Percentiles rank a stretch among this genome's conserved stretches.
Evolutionary conservation across 2,113 vertebrate species (phyloP).

Genomic region (Poeciliopsis turrubarensis): DNA sequence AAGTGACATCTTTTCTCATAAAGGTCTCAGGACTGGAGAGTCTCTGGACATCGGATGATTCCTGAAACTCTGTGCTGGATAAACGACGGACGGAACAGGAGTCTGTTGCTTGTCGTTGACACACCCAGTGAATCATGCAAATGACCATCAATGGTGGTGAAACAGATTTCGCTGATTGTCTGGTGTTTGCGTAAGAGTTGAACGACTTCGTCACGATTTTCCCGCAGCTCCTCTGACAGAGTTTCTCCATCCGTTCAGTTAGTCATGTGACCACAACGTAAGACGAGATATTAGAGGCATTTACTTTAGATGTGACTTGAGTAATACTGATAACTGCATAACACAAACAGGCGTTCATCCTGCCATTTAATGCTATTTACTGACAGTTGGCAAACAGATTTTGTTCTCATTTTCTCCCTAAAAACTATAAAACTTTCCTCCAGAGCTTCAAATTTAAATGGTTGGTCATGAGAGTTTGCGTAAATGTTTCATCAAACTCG

Average conservation of each 20-base stretch:
- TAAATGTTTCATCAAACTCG: background rate
- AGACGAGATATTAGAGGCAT: background rate
- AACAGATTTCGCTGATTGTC: background rate
- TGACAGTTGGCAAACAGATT: background rate
- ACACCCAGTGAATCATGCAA: background rate
- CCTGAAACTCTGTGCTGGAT: background rate
- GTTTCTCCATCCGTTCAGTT: background rate
- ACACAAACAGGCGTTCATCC: background rate
- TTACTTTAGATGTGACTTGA: background rate
- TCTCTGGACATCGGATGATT: too few species aligned
- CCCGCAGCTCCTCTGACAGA: background rate
- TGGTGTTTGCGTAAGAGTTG: background rate
- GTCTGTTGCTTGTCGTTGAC: background rate
- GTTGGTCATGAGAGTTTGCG: background rate
- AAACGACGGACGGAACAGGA: background rate
- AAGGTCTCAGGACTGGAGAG: too few species aligned
- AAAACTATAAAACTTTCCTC: too few species aligned
- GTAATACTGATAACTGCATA: background rate
- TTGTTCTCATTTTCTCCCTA: too few species aligned
- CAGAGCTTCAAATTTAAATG: background rate
- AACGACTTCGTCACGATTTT: background rate
- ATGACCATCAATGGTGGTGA: background rate
- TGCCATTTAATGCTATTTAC: too few species aligned
- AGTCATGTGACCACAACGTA: background rate
- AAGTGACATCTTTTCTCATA: too few species aligned